A percentile compares a stretch with the other conserved stretches of the same genome.
phyloP scores from a whole-genome alignment of 2,888 invertebrate species.

The Leucania comma region DNA sequence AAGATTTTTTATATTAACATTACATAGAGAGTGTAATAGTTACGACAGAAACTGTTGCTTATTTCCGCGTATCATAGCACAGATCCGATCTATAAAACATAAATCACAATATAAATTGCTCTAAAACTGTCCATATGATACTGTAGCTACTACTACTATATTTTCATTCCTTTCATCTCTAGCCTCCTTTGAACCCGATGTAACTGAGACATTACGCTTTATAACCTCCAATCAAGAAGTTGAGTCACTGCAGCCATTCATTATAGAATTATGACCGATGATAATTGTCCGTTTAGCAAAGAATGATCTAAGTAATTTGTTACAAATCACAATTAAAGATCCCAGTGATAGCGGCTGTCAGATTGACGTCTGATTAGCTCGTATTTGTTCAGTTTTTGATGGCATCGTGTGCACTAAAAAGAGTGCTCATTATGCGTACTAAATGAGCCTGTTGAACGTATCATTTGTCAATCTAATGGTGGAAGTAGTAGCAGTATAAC shows the following conservation, averaged over 20 bases:
- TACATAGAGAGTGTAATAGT: background rate
- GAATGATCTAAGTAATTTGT: slow-evolving; percentile 68
- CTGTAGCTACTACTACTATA: slow-evolving; percentile 42
- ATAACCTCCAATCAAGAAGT: slow-evolving; percentile 60
- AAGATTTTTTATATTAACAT: background rate
- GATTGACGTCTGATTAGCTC: slow-evolving; percentile 72
- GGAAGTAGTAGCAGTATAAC: slow-evolving; percentile 25
- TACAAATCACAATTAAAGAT: slow-evolving; percentile 71
- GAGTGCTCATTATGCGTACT: slow-evolving; percentile 52
- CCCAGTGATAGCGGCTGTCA: slow-evolving; percentile 69
- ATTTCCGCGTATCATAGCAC: slow-evolving; percentile 29
- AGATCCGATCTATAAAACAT: slow-evolving; percentile 44
- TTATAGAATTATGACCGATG: slow-evolving; percentile 58
- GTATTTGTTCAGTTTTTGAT: slow-evolving; percentile 51
- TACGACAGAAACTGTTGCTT: background rate
- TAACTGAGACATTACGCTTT: slow-evolving; percentile 56
- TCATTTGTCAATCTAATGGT: slow-evolving; percentile 53
- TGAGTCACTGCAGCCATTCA: slow-evolving; percentile 54
- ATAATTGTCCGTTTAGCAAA: slow-evolving; percentile 67
- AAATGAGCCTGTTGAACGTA: slow-evolving; percentile 52
- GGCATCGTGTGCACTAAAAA: slow-evolving; percentile 51
- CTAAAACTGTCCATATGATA: slow-evolving; percentile 38
- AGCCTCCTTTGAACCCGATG: slow-evolving; percentile 48
- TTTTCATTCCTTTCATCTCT: slow-evolving; percentile 55
- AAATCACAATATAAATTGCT: slow-evolving; percentile 51